Base-by-base conservation (phyloP, 2,888 invertebrate genomes). In the Nematopogon swammerdamellus region DNA sequence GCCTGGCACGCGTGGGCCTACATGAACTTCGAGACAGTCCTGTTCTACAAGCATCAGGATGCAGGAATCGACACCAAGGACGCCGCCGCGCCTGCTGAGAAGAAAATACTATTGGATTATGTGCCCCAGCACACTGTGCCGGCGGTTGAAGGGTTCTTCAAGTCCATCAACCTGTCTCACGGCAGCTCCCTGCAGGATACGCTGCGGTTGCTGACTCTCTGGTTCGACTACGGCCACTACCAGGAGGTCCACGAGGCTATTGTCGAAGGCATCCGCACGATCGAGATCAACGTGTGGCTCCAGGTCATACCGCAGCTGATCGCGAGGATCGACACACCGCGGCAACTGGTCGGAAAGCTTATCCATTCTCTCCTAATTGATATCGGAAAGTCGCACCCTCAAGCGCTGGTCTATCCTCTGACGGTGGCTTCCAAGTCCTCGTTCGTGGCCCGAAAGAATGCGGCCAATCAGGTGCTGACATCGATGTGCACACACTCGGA, bases 1-100 rank as follows among this genome's bases (percentile, higher is more conserved):
- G 98, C 98, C 0, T 99, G 98, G 97, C 98, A 99, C 70, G 88
- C 95, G 1, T 96, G 94, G 87, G 99, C 98, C 0, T 95, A 95
- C 63, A 96, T 96, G 86, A 97, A 98, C 73, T 99, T 96, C 64
- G 96, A 97, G 72, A 93, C 97, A 0, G 93, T 95, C 8, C 63
- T 85, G 2, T 83, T 83, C 58, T 84, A 84, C 56, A 84, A 84
- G 61, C 79, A 81, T 47, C 80, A 74, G 53, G 73, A 77, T 46
- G 61, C 63, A 1, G 63, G 58, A 30, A 6, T 14, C 36, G 36
- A 36, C 4, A 36, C 8, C 36, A 36, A 36, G 14, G 36, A 36
- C 8, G 20, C 55, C 45, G 58, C 62, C 6, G 56, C 56, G 46
- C 50, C 61, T 11, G 58, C 56, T 0, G 70, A 68, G 16, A 63